Conservation (phyloP, 2,797 vertebrate species). For the Notamacropus eugenii region DNA sequence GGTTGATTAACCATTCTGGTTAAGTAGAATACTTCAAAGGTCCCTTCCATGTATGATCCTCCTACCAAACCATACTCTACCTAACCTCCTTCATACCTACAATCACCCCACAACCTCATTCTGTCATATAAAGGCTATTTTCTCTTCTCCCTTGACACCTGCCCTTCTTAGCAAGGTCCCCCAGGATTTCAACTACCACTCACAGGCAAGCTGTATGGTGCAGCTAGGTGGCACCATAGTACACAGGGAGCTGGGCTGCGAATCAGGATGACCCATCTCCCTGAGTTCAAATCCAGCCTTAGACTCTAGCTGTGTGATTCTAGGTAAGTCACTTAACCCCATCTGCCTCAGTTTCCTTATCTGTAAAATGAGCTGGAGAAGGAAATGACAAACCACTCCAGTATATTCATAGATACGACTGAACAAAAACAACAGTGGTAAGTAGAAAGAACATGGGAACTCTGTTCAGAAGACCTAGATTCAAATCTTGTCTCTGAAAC, state of each 20-base stretch:
- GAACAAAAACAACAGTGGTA: not conserved
- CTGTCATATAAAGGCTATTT: not conserved
- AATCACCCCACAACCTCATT: not conserved
- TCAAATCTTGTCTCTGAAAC: not conserved
- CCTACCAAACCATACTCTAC: not conserved
- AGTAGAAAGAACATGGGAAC: not conserved
- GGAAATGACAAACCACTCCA: not conserved
- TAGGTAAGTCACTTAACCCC: not conserved
- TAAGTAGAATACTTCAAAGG: not conserved
- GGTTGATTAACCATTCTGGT: not conserved
- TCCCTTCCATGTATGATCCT: not conserved
- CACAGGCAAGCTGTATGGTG: not conserved
- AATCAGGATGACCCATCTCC: not conserved
- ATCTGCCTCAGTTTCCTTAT: not conserved
- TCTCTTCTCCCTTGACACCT: not conserved
- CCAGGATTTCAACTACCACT: no score
- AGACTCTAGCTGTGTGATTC: not conserved
- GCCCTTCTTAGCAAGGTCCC: not conserved
- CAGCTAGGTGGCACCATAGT: not conserved
- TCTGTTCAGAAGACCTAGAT: not conserved
- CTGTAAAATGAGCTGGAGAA: not conserved
- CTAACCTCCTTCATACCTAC: not conserved
- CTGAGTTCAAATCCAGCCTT: not conserved
- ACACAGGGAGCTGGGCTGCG: not conserved
- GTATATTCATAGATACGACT: not conserved